A percentile compares a stretch with the other conserved stretches of the same genome.
Evolutionary conservation across 2,797 vertebrate genomes (phyloP).

Genomic region (Falco naumanni): DNA sequence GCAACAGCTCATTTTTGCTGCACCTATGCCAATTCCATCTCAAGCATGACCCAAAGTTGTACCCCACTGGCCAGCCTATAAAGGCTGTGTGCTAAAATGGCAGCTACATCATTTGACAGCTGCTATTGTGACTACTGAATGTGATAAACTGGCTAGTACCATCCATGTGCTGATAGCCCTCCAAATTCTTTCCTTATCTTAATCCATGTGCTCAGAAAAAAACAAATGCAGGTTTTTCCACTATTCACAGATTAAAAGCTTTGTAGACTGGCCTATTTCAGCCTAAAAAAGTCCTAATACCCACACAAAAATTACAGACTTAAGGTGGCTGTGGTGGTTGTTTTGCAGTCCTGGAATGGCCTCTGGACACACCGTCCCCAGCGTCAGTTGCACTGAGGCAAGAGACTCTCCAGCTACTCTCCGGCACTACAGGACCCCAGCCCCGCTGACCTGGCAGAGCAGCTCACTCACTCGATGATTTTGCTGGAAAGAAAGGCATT

Average conservation of each 20-base stretch:
- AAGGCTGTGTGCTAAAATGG: background rate
- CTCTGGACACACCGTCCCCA: accelerated
- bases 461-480: background rate
- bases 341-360: background rate
- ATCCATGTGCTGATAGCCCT: background rate
- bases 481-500: background rate
- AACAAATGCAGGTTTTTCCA: background rate
- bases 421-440: background rate
- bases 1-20: background rate
- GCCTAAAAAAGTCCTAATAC: background rate
- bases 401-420: background rate
- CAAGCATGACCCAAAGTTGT: background rate
- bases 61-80: background rate
- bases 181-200: background rate
- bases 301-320: background rate
- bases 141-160: background rate
- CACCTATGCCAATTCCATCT: background rate
- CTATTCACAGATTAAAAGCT: background rate
- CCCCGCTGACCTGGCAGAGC: background rate
- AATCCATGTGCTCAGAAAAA: background rate
- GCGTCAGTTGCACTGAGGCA: background rate
- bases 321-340: background rate
- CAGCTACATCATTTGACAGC: background rate
- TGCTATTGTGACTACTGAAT: background rate
- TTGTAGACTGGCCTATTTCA: background rate